Evolutionary conservation across 1,140 invertebrate species (phyloP), one percentile per base, ranked within the genome.

Genomic region (Drosophila orosa): DNA sequence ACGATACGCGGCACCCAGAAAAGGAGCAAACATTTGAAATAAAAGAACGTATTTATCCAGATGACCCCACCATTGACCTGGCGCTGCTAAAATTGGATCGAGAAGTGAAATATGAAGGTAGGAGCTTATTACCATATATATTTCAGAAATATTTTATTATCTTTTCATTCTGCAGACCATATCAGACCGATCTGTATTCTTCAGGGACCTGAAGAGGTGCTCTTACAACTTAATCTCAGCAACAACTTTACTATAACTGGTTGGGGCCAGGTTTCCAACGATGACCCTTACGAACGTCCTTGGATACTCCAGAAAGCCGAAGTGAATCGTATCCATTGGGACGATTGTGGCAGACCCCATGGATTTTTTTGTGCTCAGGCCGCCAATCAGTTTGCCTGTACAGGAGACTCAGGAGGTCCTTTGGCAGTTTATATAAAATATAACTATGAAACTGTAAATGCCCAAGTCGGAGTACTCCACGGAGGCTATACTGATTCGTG

Each of bases 141-240:
- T 45, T n/a, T 45, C 0, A n/a, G 5, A 25, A 5, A n/a, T 9
- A 10, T 25, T 47, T 47, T n/a, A 47, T 5, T 9, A 25, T 2
- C 24, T 27, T 27, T 9, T 9, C 4, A n/a, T 47, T 47, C 24
- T n/a, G 24, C 8, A 47, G 45, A 3, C 4, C 2, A 27, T 17
- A 47, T 47, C 3, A 47, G 15, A n/a, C 45, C 45, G 24, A n/a
- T 47, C 24, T 47, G 45, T 27, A 47, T 47, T 27, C 8, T 47
- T 17, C 5, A 27, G 24, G 45, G 45, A 47, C 4, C 15, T 24
- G 44, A 45, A 15, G 3, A 24, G 44, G 0, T 1, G 3, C 19
- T 45, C n/a, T n/a, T n/a, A n/a, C n/a, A n/a, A 15, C 22, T 45
- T 3, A 25, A 1, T 13, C 0, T 0, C 13, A 13, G 0, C 0